phyloP scores from a whole-genome alignment of 1,140 invertebrate species.

The Zaprionus capensis region DNA sequence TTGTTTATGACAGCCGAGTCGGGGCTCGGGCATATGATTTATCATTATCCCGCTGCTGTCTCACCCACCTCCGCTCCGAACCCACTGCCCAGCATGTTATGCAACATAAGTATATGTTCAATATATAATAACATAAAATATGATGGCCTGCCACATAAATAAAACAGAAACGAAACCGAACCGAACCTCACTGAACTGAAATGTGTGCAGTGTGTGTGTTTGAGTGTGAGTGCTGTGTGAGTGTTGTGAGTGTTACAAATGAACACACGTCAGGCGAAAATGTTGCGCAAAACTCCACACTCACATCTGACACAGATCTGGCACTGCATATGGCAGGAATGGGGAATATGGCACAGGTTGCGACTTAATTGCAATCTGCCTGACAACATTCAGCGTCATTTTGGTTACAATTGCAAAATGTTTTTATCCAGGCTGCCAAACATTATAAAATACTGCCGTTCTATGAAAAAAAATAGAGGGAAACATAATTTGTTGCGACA shows the following conservation, averaged over 20 bases:
- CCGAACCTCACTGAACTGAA: background rate
- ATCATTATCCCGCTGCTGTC: slow-evolving; percentile 59
- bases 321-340: slow-evolving; percentile 1
- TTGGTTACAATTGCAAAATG: background rate
- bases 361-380: background rate
- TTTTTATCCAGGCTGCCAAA: background rate
- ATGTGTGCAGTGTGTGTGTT: background rate
- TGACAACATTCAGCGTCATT: background rate
- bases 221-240: background rate
- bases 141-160: slow-evolving; percentile 68
- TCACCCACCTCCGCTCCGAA: background rate
- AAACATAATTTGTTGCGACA: background rate
- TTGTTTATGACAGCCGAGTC: slow-evolving; percentile 67
- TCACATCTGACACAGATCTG: slow-evolving; percentile 20
- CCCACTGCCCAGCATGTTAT: slow-evolving; percentile 43
- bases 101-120: slow-evolving; percentile 74
- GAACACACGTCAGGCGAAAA: slow-evolving; percentile 54
- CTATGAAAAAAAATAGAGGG: background rate
- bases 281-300: slow-evolving; percentile 19
- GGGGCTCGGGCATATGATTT: slow-evolving; percentile 56
- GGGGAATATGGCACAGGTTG: background rate
- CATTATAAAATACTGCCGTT: background rate
- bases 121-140: slow-evolving; percentile 76
- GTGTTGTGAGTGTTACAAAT: slow-evolving; percentile 60
- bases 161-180: slow-evolving; percentile 50